Evolutionary conservation across 2,113 vertebrate genomes (phyloP), one percentile per base, ranked within the genome.

Genomic region (Pycnonotus jocosus): DNA sequence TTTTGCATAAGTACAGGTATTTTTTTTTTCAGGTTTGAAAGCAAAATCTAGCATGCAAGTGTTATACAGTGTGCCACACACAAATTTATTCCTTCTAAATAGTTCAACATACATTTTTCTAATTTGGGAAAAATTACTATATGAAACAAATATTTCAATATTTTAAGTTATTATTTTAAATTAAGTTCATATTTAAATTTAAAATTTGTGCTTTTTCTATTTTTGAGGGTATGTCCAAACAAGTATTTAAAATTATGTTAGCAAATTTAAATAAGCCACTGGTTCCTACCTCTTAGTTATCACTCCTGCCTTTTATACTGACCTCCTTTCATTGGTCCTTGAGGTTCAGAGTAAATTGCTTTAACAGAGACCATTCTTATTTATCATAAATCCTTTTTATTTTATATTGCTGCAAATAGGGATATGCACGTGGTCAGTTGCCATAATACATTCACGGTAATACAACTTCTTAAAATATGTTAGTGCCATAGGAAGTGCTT

Each of bases 291-390:
- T 80, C 38, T 78, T 76, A 35, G 10, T 45, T 81, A 15, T 45
- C 14, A 27, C 14, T 92, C 20, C 11, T 54, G 15, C 53, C 14
- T 4, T 78, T 78, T 28, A 45, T 17, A 17, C 21, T 81, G 54
- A 18, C 48, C 58, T 45, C 91, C 83, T 95, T 86, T 95, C 76
- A 62, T 92, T 90, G 27, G 16, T 76, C 38, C 44, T 88, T 80
- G 62, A 85, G 42, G 38, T 71, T 44, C 44, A 82, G 23, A 53
- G 8, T 54, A 68, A 61, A 72, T 72, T 76, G 6, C 58, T 88
- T 83, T 47, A 64, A 38, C 7, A 30, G 27, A 76, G 56, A 35
- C 9, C 30, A 8, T 69, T 86, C 44, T 69, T 64, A 65, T 37
- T 64, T 92, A 74, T 47, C n/a, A 15, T n/a, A 18, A 82, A 80